phyloP scores from a whole-genome alignment of 1,140 invertebrate species.

The Drosophila pandora region DNA sequence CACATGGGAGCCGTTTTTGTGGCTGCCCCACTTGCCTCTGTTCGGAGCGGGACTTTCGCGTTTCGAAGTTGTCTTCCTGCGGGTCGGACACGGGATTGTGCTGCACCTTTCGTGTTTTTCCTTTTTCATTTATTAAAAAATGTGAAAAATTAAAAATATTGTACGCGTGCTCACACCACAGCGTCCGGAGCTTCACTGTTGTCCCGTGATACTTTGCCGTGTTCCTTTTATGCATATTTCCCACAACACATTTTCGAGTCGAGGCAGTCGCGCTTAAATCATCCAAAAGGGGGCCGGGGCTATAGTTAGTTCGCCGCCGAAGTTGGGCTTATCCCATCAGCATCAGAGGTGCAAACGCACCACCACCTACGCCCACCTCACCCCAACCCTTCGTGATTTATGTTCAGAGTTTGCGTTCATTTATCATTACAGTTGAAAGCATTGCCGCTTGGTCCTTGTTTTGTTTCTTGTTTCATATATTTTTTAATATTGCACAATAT shows the following conservation, averaged over 20 bases:
- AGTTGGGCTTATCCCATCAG: conserved; percentile 78
- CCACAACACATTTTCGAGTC: conserved; percentile 75
- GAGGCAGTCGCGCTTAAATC: conserved; percentile 74
- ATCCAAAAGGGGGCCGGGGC: conserved; percentile 40
- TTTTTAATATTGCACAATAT: conserved; percentile 69
- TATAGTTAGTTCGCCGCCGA: conserved; percentile 70
- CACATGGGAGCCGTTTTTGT: conserved; percentile 62
- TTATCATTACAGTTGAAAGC: conserved; percentile 81
- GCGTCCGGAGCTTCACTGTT: conserved; percentile 9
- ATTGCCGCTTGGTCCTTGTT: conserved; percentile 69
- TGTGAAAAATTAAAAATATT: conserved; percentile 81
- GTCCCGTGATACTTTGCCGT: conserved; percentile 43
- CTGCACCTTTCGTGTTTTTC: background rate
- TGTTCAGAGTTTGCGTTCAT: conserved; percentile 79
- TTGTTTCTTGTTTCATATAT: conserved; percentile 15
- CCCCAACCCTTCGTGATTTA: conserved; percentile 56
- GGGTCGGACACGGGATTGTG: conserved; percentile 7
- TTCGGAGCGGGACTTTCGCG: conserved; percentile 51
- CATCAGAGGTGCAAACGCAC: conserved; percentile 59
- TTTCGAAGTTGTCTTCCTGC: conserved; percentile 46
- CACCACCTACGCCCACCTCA: conserved; percentile 1
- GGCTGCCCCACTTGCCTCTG: conserved; percentile 52
- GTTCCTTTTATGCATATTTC: conserved; percentile 79
- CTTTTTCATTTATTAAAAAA: conserved; percentile 47
- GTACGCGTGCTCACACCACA: conserved; percentile 39